These are phyloP conservation scores for Neogobius melanostomus DNA, from an alignment of 2,113 vertebrate genomes.

Conservation along the genomic window DNA sequence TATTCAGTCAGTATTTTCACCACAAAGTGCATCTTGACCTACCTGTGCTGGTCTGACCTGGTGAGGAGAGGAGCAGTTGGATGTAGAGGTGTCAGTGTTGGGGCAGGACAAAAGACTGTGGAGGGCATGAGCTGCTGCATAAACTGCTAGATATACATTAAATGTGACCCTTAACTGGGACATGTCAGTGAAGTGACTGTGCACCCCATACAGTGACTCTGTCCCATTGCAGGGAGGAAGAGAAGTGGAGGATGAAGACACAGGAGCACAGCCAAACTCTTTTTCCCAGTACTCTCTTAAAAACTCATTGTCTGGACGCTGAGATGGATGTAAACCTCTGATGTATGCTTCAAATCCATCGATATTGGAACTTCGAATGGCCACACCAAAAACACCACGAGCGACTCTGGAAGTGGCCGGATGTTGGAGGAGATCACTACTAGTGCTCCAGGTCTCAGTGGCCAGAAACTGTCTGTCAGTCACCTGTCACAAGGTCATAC, in stretches of 20 bases:
- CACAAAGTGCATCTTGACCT: not conserved
- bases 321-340: slow-evolving; percentile 50
- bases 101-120: slow-evolving; percentile 63
- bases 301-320: slow-evolving; percentile 46
- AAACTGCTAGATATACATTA: slow-evolving; percentile 72
- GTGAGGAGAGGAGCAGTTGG: slow-evolving; percentile 47
- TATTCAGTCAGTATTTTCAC: not conserved
- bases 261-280: slow-evolving; percentile 58
- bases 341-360: slow-evolving; percentile 67
- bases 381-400: slow-evolving; percentile 69
- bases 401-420: slow-evolving; percentile 44
- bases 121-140: slow-evolving; percentile 70
- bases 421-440: slow-evolving; percentile 53
- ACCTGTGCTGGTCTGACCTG: slow-evolving; percentile 58
- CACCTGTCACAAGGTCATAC: slow-evolving; percentile 30
- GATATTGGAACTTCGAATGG: slow-evolving; percentile 66
- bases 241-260: slow-evolving; percentile 7
- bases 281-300: slow-evolving; percentile 66
- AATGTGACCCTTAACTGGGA: slow-evolving; percentile 62
- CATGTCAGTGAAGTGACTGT: slow-evolving; percentile 62
- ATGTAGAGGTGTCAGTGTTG: slow-evolving; percentile 19
- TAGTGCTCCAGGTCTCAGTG: slow-evolving; percentile 76
- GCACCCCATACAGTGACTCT: slow-evolving; percentile 57
- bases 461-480: slow-evolving; percentile 73
- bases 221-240: slow-evolving; percentile 59